A percentile compares a stretch with the other conserved stretches of the same genome.
phyloP scores from a whole-genome alignment of 2,797 vertebrate genomes.

The Ptychadena robeensis region DNA sequence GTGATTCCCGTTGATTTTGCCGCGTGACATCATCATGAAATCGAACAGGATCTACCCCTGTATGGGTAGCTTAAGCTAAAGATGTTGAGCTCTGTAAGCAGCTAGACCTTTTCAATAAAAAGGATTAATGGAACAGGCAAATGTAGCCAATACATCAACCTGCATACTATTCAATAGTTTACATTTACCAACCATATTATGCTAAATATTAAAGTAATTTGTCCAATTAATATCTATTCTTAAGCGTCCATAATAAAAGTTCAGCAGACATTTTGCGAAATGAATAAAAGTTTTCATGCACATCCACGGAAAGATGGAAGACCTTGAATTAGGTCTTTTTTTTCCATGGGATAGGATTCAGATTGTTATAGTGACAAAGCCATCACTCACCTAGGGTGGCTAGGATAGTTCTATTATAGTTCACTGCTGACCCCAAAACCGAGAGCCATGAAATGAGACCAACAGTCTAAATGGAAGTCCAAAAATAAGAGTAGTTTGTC shows the following conservation, averaged over 20 bases:
- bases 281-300: conserved; percentile 18
- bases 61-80: too few relatives aligned
- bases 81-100: too few relatives aligned
- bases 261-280: not conserved
- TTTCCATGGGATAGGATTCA: conserved; percentile 19
- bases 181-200: too few relatives aligned
- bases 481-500: conserved; percentile 8
- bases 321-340: conserved; percentile 19
- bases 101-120: too few relatives aligned
- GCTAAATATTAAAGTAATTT: too few relatives aligned
- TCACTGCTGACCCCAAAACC: conserved; percentile 10
- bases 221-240: too few relatives aligned
- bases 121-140: too few relatives aligned
- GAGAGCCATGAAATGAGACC: conserved; percentile 34
- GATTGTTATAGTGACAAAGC: conserved; percentile 20
- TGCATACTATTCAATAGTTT: too few relatives aligned
- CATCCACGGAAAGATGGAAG: conserved; percentile 48
- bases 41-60: too few relatives aligned
- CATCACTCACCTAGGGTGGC: conserved; percentile 35
- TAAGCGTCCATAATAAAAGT: not conserved
- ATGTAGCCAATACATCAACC: too few relatives aligned
- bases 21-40: too few relatives aligned
- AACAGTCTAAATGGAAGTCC: not conserved
- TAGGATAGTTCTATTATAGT: not conserved
- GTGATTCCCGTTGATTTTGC: too few relatives aligned